Conservation (phyloP, 2,888 invertebrate genomes). For the Amphimallon solstitiale region DNA sequence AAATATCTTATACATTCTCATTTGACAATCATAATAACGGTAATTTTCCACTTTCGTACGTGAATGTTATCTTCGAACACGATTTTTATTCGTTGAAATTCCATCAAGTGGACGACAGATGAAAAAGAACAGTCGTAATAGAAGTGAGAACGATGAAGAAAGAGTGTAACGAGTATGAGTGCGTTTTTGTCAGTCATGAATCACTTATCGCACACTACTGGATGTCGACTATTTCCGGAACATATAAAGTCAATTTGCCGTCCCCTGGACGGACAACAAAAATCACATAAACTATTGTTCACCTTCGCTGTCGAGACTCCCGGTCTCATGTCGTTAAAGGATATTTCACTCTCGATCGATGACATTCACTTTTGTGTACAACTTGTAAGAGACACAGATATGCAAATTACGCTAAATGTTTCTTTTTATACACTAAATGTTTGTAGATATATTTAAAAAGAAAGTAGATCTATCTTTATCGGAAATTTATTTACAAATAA, state of each 20-base stretch:
- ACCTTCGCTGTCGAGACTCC: conserved; percentile 25
- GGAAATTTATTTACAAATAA: too few relatives aligned
- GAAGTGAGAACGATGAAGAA: conserved; percentile 8
- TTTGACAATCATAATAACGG: too few relatives aligned
- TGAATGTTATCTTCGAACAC: too few relatives aligned
- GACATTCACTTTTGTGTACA: conserved; percentile 14
- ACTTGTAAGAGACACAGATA: not conserved
- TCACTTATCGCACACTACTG: conserved; percentile 48
- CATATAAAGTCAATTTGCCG: conserved; percentile 61
- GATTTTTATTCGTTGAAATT: too few relatives aligned
- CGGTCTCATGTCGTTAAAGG: conserved; percentile 6
- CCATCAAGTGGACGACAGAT: too few relatives aligned
- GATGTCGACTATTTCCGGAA: conserved; percentile 61
- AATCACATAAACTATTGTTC: conserved; percentile 33
- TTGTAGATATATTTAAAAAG: too few relatives aligned
- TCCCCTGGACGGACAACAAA: conserved; percentile 28
- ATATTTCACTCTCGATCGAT: conserved; percentile 25
- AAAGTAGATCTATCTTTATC: too few relatives aligned
- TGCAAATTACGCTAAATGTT: conserved; percentile 18
- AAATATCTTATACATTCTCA: too few relatives aligned
- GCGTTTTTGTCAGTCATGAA: conserved; percentile 49
- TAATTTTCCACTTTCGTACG: too few relatives aligned
- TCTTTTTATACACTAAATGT: too few relatives aligned
- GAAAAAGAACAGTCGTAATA: not conserved
- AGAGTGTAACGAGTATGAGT: conserved; percentile 42